Base-by-base conservation (phyloP, 1,140 invertebrate species). In the Saxidomus purpurata region DNA sequence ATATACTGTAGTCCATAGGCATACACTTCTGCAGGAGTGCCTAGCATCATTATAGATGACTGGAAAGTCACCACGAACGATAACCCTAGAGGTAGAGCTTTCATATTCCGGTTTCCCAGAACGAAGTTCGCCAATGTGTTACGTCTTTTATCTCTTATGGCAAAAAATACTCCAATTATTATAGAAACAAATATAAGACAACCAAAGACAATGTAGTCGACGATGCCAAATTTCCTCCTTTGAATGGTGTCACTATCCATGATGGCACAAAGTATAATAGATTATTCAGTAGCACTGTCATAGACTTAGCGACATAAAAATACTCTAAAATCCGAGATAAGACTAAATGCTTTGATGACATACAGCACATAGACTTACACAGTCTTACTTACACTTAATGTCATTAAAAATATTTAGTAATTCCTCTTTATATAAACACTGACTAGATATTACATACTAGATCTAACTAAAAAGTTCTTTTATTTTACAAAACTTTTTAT, bases 161-260 rank as follows among this genome's bases (percentile, higher is more conserved):
- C 77, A n/a, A 80, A 80, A 55, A 80, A 80, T 55, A 80, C 38
- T 19, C 77, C 55, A 22, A 80, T 43, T 25, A 25, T 22, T 22
- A 80, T 9, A 59, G 40, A 49, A 28, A 55, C 28, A 0, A 55
- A 36, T 17, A 34, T 59, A 55, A 80, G 6, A 59, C 13, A 8
- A 28, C 49, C 77, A 80, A 80, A 80, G 0, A 80, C 77, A 19
- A 80, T 22, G 36, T 59, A 80, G 34, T 80, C 77, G 1, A 79
- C 13, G 3, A n/a, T 28, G 17, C 67, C 67, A 40, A 71, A 71
- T 1, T 2, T 6, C 19, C 63, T 8, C 3, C 19, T 55, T 19
- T 55, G 3, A 3, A 19, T n/a, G 9, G 22, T 11, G 3, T 22
- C 15, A 19, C 22, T n/a, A 55, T 55, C 22, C 52, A 55, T 55